These are phyloP conservation scores for Psittacula derbiana DNA, from an alignment of 2,797 vertebrate genomes.

Conservation along the genomic window DNA sequence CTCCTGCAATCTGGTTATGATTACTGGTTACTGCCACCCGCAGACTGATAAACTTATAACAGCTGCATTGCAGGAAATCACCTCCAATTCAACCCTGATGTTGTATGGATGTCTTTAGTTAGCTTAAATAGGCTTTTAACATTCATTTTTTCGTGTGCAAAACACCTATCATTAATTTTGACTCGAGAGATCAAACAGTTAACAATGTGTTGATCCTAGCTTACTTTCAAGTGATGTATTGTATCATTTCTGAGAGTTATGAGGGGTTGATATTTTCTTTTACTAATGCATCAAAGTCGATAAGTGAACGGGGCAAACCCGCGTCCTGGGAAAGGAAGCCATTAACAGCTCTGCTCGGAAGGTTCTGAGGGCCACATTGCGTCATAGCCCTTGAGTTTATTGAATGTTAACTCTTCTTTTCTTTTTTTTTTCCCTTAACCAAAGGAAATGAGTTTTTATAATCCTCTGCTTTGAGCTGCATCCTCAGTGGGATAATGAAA, in stretches of 20 bases:
- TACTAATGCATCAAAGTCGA: conserved; percentile 68
- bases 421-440: conserved; percentile 4
- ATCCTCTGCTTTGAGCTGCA: conserved; percentile 68
- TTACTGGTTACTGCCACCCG: conserved; percentile 84
- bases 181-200: conserved; percentile 80
- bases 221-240: conserved; percentile 77
- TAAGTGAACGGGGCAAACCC: conserved; percentile 53
- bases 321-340: conserved; percentile 75
- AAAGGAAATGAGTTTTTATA: conserved; percentile 75
- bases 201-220: conserved; percentile 82
- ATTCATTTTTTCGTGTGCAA: conserved; percentile 71
- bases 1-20: conserved; percentile 81
- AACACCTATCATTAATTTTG: conserved; percentile 78
- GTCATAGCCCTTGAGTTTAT: conserved; percentile 62
- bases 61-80: conserved; percentile 83
- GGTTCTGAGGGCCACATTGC: conserved; percentile 60
- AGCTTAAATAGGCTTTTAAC: conserved; percentile 77
- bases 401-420: conserved; percentile 69
- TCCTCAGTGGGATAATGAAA: conserved; percentile 67
- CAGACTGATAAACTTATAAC: conserved; percentile 84
- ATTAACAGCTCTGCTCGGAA: conserved; percentile 72
- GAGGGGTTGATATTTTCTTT: conserved; percentile 70
- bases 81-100: conserved; percentile 76
- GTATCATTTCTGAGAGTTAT: conserved; percentile 73
- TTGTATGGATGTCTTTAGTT: conserved; percentile 77